Percentiles rank a stretch among this genome's conserved stretches.
These are phyloP conservation scores for Apus apus DNA, from an alignment of 2,113 vertebrate genomes.

Conservation along the genomic window DNA sequence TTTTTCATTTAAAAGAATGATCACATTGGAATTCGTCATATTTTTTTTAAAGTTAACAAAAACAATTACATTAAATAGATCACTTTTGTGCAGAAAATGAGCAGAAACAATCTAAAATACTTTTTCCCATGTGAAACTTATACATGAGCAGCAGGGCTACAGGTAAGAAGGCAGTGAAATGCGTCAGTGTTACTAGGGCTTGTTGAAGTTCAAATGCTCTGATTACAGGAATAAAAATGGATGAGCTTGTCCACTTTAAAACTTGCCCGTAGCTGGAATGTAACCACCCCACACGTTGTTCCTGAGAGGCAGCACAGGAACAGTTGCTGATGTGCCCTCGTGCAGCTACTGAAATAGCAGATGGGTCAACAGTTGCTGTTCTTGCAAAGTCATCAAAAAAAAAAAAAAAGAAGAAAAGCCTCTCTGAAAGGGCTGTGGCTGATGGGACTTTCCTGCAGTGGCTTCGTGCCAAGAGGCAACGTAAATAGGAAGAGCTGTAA, in stretches of 20 bases:
- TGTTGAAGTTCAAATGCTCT: accelerated
- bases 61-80: not conserved
- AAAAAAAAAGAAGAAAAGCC: not conserved
- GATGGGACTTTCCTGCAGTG: not conserved
- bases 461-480: not conserved
- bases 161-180: accelerated
- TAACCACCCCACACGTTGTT: accelerated
- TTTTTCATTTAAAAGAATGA: conserved; percentile 5
- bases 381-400: not conserved
- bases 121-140: not conserved
- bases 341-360: not conserved
- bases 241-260: not conserved
- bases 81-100: not conserved
- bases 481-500: not conserved
- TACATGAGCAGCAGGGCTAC: not conserved
- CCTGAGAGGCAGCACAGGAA: not conserved
- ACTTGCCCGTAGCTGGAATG: accelerated
- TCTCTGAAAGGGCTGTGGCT: not conserved
- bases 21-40: not conserved
- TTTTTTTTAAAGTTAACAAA: not conserved
- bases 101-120: not conserved
- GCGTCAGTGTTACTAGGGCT: not conserved
- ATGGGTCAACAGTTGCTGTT: conserved; percentile 41
- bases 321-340: conserved; percentile 6
- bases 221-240: not conserved